phyloP scores from a whole-genome alignment of 2,888 invertebrate genomes.

The Synergus japonicus region DNA sequence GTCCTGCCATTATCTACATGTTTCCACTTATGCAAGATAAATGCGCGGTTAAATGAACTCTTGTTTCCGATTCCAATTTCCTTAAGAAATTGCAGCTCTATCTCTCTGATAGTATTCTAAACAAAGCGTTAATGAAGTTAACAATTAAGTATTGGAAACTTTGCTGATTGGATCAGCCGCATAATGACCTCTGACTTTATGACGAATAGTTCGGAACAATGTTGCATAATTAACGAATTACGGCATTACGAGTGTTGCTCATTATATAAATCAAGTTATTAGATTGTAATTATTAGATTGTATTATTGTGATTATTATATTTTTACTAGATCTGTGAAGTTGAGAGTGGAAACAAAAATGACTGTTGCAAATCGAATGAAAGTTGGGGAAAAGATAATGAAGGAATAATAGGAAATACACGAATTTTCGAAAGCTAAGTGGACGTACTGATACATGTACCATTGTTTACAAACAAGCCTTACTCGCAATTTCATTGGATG shows the following conservation, averaged over 20 bases:
- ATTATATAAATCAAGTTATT: neutral
- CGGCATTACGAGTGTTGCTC: conserved; percentile 8
- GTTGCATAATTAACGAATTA: conserved; percentile 23
- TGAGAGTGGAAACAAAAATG: neutral
- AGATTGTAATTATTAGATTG: too few species aligned
- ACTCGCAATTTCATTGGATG: conserved; percentile 56
- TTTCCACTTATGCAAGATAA: neutral
- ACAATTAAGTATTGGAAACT: neutral
- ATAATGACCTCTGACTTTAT: conserved; percentile 19
- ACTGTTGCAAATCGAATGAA: neutral
- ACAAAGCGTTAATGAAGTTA: neutral
- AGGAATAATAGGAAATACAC: neutral
- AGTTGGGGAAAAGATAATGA: neutral
- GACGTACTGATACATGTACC: neutral
- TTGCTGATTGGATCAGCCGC: neutral
- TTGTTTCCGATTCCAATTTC: neutral
- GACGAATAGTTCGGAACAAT: conserved; percentile 17
- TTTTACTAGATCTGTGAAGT: neutral
- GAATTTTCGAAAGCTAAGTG: neutral
- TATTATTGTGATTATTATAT: too few species aligned
- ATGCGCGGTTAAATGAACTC: neutral
- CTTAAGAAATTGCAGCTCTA: neutral
- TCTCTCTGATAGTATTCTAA: conserved; percentile 3
- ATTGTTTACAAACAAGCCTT: conserved; percentile 36
- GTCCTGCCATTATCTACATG: neutral